These are phyloP conservation scores for Patiria miniata DNA, from an alignment of 35 echinoderm and acorn worm species.

Conservation along the genomic window DNA sequence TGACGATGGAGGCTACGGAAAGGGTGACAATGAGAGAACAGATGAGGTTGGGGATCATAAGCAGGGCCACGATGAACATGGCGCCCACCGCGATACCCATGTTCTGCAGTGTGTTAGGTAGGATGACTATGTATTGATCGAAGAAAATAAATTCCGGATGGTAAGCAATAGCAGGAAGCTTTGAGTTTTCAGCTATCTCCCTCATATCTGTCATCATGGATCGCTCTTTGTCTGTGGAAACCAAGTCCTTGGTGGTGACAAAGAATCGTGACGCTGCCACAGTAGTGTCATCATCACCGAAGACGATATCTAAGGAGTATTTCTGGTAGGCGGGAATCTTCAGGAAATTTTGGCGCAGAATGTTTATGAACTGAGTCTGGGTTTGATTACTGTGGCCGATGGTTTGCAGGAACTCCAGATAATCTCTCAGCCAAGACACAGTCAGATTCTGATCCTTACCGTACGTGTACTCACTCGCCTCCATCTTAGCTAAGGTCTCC, in stretches of 20 bases:
- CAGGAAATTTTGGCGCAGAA: conserved; percentile 46
- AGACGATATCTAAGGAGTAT: conserved; percentile 60
- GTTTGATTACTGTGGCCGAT: background rate
- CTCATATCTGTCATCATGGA: conserved; percentile 59
- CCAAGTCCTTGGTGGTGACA: conserved; percentile 27
- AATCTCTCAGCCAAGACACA: conserved; percentile 70
- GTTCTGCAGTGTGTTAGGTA: conserved; percentile 63
- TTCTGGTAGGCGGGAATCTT: conserved; percentile 35
- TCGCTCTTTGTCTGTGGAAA: conserved; percentile 48
- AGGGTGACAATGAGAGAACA: conserved; percentile 54
- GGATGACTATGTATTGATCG: conserved; percentile 63
- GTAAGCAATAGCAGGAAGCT: conserved; percentile 32
- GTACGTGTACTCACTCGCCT: conserved; percentile 32
- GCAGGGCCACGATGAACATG: conserved; percentile 61
- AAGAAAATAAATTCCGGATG: conserved; percentile 64
- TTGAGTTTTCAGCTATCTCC: conserved; percentile 38
- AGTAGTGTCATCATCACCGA: conserved; percentile 27
- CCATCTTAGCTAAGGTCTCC: conserved; percentile 11
- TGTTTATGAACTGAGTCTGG: conserved; percentile 30
- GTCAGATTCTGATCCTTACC: background rate
- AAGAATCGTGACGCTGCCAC: conserved; percentile 71
- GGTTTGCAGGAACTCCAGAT: conserved; percentile 6
- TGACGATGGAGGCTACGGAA: conserved; percentile 49
- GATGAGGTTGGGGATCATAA: conserved; percentile 57
- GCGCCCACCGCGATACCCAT: conserved; percentile 47